Conservation (phyloP, 2,888 invertebrate genomes). For the Lacanobia oleracea region DNA sequence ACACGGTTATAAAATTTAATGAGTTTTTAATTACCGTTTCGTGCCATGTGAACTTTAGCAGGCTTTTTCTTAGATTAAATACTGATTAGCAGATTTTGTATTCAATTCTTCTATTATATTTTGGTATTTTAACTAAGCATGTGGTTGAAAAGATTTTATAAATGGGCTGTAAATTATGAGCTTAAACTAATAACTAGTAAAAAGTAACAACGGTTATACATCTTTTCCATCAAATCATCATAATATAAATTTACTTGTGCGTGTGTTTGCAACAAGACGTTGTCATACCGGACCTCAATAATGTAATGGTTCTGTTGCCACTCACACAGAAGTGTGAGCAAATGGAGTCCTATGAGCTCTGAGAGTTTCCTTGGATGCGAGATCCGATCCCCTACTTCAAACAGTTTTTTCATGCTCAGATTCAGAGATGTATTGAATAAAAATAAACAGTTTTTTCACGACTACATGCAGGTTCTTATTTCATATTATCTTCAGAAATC, state of each 20-base stretch:
- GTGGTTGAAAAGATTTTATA: no score
- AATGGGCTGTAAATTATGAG: no score
- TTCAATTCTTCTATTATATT: no score
- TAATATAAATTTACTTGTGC: no score
- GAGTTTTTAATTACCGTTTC: slow-evolving; percentile 27
- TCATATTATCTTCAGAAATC: no score
- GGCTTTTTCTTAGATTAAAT: no score
- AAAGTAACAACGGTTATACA: no score
- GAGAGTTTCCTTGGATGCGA: neutral
- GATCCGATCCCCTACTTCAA: neutral
- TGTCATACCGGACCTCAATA: neutral
- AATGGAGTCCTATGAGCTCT: neutral
- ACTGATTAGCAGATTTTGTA: no score
- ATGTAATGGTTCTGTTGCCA: neutral
- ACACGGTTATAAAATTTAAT: slow-evolving; percentile 29
- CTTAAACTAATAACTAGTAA: no score
- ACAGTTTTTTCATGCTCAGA: neutral
- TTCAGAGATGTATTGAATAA: no score
- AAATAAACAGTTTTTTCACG: neutral
- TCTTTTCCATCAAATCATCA: neutral
- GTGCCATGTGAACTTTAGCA: neutral
- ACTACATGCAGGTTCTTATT: no score
- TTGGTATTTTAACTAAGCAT: no score
- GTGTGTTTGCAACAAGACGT: neutral
- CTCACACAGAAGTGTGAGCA: neutral